Conservation (phyloP, 2,797 vertebrate genomes). For the Octomys mimax region DNA sequence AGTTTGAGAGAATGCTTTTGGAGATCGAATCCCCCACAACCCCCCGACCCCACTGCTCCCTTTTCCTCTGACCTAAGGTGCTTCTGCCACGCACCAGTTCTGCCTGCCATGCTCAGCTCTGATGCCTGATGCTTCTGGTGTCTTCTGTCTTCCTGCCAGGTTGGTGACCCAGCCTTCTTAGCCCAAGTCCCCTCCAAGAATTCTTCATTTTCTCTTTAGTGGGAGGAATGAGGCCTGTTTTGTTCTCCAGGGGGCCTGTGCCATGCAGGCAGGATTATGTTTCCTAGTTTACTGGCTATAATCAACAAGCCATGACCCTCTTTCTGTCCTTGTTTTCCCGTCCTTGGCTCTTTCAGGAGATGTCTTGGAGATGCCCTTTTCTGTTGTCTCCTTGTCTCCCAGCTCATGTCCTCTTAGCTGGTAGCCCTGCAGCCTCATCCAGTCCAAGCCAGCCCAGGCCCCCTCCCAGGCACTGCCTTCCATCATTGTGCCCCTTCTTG, state of each 20-base stretch:
- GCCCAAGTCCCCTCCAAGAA: not conserved
- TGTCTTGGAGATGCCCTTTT: not conserved
- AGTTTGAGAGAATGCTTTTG: not conserved
- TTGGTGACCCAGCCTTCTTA: not conserved
- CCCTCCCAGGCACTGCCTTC: not conserved
- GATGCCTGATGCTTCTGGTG: not conserved
- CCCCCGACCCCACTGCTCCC: accelerated
- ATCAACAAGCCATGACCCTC: not conserved
- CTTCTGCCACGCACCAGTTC: too few relatives aligned
- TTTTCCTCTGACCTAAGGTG: not conserved
- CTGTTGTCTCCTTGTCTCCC: not conserved
- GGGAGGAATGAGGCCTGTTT: not conserved
- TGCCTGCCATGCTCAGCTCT: not conserved
- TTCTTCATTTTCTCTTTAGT: not conserved
- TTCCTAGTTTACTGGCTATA: not conserved
- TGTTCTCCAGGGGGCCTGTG: not conserved
- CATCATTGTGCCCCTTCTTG: not conserved
- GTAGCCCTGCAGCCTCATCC: not conserved
- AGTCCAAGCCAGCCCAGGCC: too few relatives aligned
- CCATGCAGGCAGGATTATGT: not conserved
- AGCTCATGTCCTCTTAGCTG: not conserved
- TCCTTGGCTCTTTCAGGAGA: not conserved
- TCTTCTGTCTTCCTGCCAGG: not conserved
- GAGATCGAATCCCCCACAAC: not conserved
- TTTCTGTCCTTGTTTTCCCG: not conserved